Evolutionary conservation across 1,140 invertebrate species (phyloP), one percentile per base, ranked within the genome.

Genomic region (Leucophenga varia): DNA sequence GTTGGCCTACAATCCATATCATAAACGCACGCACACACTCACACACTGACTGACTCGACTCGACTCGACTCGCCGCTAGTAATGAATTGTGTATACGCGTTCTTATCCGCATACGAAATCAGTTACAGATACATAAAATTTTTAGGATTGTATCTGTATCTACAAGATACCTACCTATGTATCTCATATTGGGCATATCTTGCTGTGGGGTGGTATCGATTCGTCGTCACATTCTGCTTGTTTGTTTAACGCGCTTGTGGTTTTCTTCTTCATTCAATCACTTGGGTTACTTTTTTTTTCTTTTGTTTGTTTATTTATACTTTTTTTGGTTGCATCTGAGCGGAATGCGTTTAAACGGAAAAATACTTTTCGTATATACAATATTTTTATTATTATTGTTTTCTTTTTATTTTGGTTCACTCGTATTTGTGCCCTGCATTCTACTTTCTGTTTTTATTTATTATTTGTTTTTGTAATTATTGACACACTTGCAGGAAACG

Each of bases 11-110:
- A 57, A 64, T 58, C 61, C 61, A 57, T 51, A 65, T 65, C 65
- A 65, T 64, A 57, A 64, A 42, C 28, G 28, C 43, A 46, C 43
- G 7, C 28, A 7, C 28, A 30, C 28, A 34, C 31, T 30, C 20
- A 18, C 30, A 30, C 49, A 52, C 34, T 8, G 10, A 12, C 25
- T 17, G 21, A 21, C 10, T 31, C 14, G 10, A 19, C 42, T 30
- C n/a, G 30, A 21, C 14, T 32, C 4, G 16, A 14, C n/a, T n/a
- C n/a, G n/a, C n/a, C n/a, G n/a, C n/a, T 55, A 44, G 64, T 67
- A 67, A 67, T 67, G 63, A 67, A 56, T 67, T 67, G 68, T 67
- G 63, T n/a, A n/a, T 67, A 59, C 51, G 48, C 59, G 63, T 68
- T 67, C 63, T 67, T 67, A 67, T 67, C 63, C 64, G 31, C 9